Conservation (phyloP, 2,888 invertebrate genomes). For the Epinotia demarniana region DNA sequence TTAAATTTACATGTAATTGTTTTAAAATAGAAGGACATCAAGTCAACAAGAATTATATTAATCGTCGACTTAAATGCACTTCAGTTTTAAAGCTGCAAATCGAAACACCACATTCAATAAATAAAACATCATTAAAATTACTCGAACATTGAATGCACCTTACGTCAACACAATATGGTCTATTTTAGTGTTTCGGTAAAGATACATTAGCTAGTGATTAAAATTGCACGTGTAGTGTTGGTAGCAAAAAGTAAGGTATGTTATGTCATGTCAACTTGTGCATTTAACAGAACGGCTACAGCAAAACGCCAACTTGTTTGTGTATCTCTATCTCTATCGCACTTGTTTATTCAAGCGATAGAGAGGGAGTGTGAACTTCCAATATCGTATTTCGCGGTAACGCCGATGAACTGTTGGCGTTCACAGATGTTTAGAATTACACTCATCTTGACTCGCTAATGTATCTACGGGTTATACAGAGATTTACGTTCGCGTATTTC, state of each 20-base stretch:
- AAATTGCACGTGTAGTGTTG: too few species aligned
- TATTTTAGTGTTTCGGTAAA: background rate
- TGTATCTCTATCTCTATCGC: too few species aligned
- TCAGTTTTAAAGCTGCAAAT: background rate
- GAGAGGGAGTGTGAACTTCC: too few species aligned
- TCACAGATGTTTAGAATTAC: background rate
- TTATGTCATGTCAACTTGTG: too few species aligned
- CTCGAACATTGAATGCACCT: background rate
- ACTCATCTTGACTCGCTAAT: background rate
- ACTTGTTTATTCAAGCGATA: too few species aligned
- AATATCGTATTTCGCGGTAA: too few species aligned
- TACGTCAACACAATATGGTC: background rate
- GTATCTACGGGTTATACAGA: background rate
- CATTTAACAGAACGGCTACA: too few species aligned
- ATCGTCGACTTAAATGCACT: background rate
- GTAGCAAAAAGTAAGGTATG: too few species aligned
- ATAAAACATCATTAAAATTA: background rate
- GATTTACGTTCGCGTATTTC: background rate
- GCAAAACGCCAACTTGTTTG: too few species aligned
- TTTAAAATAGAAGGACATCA: constrained; percentile 11
- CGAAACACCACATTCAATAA: constrained; percentile 17
- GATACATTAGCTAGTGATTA: constrained; percentile 14
- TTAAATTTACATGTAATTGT: background rate
- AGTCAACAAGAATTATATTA: background rate
- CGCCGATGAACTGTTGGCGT: too few species aligned